Conservation (phyloP, 2,888 invertebrate species). For the Mycalesis mineus region DNA sequence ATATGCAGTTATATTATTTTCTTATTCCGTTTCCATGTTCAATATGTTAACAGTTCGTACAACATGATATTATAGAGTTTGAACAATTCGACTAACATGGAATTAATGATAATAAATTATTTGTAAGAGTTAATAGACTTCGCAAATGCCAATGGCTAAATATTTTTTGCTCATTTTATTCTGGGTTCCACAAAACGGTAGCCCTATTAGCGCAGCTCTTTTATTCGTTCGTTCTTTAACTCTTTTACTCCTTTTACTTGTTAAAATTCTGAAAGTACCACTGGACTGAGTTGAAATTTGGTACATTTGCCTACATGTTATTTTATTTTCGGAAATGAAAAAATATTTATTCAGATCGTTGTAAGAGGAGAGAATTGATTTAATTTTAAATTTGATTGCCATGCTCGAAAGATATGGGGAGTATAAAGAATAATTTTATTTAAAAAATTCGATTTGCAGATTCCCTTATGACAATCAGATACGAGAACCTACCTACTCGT, state of each 20-base stretch:
- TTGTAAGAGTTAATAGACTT: slow-evolving; percentile 15
- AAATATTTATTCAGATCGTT: slow-evolving; percentile 2
- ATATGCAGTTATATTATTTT: background rate
- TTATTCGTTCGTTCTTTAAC: slow-evolving; percentile 21
- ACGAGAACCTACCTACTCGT: too few relatives aligned
- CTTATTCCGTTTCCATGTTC: background rate
- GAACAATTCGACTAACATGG: background rate
- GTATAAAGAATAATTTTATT: slow-evolving; percentile 3
- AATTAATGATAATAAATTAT: slow-evolving; percentile 7
- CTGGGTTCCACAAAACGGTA: slow-evolving; percentile 19
- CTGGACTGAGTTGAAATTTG: slow-evolving; percentile 15
- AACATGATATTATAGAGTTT: background rate
- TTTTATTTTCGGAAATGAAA: slow-evolving; percentile 4
- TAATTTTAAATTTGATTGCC: slow-evolving; percentile 5
- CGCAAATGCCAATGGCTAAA: slow-evolving; percentile 13
- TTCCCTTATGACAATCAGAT: too few relatives aligned
- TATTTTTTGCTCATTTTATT: slow-evolving; percentile 23
- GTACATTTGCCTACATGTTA: slow-evolving; percentile 16
- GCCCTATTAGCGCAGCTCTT: slow-evolving; percentile 26
- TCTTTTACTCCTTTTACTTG: slow-evolving; percentile 36
- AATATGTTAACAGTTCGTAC: slow-evolving; percentile 1
- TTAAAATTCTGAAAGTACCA: slow-evolving; percentile 30
- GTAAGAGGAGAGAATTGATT: slow-evolving; percentile 10
- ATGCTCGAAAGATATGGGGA: slow-evolving; percentile 1
- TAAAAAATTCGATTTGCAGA: background rate